These are phyloP conservation scores for Elephantulus edwardii DNA, from an alignment of 2,113 vertebrate genomes.

Conservation along the genomic window DNA sequence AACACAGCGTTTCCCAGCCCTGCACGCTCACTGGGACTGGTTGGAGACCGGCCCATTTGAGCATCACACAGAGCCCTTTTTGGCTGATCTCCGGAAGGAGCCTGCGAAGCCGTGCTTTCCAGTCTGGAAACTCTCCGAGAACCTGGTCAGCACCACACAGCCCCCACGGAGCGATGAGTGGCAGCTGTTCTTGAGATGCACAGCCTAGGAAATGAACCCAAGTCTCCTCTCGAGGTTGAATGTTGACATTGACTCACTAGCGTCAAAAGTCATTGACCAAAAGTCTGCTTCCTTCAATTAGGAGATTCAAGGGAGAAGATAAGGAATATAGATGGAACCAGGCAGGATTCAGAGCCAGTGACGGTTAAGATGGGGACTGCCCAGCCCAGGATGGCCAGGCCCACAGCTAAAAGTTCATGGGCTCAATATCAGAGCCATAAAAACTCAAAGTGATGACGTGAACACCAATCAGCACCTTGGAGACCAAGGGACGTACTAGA, in stretches of 20 bases:
- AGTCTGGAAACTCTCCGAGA: not conserved
- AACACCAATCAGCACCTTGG: not conserved
- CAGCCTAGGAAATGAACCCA: not conserved
- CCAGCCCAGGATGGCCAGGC: not conserved
- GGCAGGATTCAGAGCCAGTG: not conserved
- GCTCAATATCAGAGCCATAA: not conserved
- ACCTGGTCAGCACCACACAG: not conserved
- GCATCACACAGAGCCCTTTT: not conserved
- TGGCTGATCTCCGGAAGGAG: not conserved
- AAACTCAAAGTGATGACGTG: not conserved
- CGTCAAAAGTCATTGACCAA: not conserved
- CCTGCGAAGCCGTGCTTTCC: not conserved
- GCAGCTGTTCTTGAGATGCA: not conserved
- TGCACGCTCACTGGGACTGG: not conserved
- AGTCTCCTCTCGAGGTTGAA: not conserved
- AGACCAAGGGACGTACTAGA: not conserved
- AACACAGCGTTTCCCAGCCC: not conserved
- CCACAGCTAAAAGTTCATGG: not conserved
- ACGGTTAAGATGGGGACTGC: not conserved
- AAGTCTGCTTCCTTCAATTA: not conserved
- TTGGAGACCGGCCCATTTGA: not conserved
- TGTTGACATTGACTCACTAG: not conserved
- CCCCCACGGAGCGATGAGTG: not conserved
- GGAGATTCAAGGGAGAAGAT: not conserved
- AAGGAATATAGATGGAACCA: fast-evolving